Base-by-base conservation (phyloP, 2,113 vertebrate species). In the Pungitius pungitius region DNA sequence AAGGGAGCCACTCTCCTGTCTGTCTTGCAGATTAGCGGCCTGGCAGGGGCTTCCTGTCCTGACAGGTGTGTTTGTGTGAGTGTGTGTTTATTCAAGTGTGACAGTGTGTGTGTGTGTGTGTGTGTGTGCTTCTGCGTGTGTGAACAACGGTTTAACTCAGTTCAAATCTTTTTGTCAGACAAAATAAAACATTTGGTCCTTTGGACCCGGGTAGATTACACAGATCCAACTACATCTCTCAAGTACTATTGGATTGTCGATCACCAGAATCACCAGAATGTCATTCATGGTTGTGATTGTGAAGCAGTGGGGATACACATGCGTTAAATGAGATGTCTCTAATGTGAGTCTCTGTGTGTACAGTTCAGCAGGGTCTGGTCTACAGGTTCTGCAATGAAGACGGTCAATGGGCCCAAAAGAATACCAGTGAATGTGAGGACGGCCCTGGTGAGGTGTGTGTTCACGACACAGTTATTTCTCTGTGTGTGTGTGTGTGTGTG, bases 391-490 rank as follows among this genome's bases (percentile, higher is more conserved):
- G 97, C 0, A 94, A 90, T 54, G 89, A 94, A 0, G 94, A 98
- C 0, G 97, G 96, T 30, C 91, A 91, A 49, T 99, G 97, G 97
- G 89, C 90, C 13, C 88, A 68, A 0, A 95, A 94, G 1, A 86
- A 99, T 1, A 95, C 95, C 56, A 95, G 90, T 0, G 94, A 98
- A 82, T 99, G 97, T 78, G 87, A 95, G 74, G 95, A 96, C 0
- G 84, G 92, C 0, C 75, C 91, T 0, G 92, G 86, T 85, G 85
- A 90, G 88, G 80, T 87, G 78, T 66, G 86, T 79, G 68, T 65
- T 10, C 24, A 55, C 18, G 43, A 10, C 56, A 26, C 35, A 0
- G 18, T 0, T 51, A 14, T 69, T 3, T 61, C 20, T 26, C 17
- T 30, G 56, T 20, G 27, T 22, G 45, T 52, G 33, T 1, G 12